These are phyloP conservation scores for Lycocerus yunnanus DNA, from an alignment of 2,888 invertebrate genomes.

Conservation along the genomic window DNA sequence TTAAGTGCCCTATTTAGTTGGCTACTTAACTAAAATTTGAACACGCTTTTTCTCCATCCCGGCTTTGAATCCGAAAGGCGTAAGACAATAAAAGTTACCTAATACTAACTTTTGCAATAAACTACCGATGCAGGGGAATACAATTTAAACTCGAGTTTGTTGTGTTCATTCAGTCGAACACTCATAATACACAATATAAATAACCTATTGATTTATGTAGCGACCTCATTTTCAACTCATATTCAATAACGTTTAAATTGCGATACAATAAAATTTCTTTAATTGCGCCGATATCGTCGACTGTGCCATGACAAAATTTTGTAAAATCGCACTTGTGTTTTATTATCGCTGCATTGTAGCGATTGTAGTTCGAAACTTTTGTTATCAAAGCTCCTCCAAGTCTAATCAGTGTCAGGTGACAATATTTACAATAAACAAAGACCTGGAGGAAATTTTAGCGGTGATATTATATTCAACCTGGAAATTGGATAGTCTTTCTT, in stretches of 20 bases:
- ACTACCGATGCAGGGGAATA: background rate
- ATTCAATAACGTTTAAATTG: background rate
- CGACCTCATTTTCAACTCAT: background rate
- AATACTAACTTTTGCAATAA: background rate
- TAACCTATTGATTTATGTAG: constrained; percentile 19
- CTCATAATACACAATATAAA: constrained; percentile 18
- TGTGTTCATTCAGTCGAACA: constrained; percentile 14
- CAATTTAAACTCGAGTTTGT: constrained; percentile 9
- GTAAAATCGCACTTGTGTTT: no score
- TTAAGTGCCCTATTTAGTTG: background rate
- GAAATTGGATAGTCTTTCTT: background rate
- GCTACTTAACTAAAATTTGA: background rate
- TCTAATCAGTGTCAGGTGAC: background rate
- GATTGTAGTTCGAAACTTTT: background rate
- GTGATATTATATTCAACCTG: background rate
- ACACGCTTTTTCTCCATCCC: background rate
- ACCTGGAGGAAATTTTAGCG: background rate
- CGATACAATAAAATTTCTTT: background rate
- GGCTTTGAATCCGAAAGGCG: background rate
- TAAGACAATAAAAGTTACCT: background rate
- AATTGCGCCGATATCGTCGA: no score
- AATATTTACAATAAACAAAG: background rate
- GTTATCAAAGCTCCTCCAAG: background rate
- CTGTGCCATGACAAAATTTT: no score
- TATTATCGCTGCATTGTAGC: no score